A percentile compares a stretch with the other conserved stretches of the same genome.
Conservation (phyloP, 2,797 vertebrate species). For the Spinus pinus region DNA sequence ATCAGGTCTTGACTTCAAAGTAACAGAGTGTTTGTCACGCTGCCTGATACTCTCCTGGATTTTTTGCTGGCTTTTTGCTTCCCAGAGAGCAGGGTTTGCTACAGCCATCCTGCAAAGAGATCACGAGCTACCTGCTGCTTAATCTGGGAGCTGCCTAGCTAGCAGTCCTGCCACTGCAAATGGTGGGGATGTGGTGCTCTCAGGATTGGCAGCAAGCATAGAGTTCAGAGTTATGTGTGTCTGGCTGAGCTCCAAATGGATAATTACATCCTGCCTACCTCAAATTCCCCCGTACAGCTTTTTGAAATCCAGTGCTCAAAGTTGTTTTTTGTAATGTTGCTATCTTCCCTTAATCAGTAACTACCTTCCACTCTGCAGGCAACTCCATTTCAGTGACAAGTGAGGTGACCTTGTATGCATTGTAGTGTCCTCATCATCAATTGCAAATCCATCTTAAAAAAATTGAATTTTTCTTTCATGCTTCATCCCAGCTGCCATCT, state of each 20-base stretch:
- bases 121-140: not conserved
- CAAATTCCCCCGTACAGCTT: not conserved
- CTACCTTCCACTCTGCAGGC: not conserved
- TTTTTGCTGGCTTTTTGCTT: not conserved
- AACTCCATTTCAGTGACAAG: not conserved
- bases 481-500: not conserved
- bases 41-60: not conserved
- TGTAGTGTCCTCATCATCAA: not conserved
- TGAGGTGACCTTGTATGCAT: not conserved
- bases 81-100: not conserved
- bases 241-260: conserved; percentile 18
- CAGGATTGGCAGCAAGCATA: not conserved
- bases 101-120: not conserved
- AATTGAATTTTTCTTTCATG: not conserved
- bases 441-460: not conserved
- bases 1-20: not conserved
- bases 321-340: not conserved
- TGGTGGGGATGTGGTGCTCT: not conserved
- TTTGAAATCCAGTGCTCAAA: not conserved
- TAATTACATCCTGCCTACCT: conserved; percentile 30
- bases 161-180: not conserved
- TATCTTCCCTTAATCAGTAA: not conserved
- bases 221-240: not conserved
- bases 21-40: not conserved
- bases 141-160: not conserved